Conservation (phyloP, 2,113 vertebrate species). For the Numenius arquata region DNA sequence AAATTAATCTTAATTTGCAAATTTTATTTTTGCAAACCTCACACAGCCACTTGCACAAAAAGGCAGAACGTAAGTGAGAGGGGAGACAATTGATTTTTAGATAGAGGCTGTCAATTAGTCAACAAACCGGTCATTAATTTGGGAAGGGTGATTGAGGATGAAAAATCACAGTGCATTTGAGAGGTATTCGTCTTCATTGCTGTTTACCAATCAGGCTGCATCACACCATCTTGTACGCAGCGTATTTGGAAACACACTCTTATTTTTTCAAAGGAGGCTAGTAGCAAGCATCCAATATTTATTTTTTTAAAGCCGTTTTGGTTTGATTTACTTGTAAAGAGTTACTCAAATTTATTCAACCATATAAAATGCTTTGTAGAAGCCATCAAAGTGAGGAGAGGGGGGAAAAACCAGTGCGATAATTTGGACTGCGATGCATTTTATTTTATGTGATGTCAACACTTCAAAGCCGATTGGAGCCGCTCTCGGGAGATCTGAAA, state of each 20-base stretch:
- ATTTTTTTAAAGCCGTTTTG: conserved; percentile 3
- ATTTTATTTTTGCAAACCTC: conserved; percentile 63
- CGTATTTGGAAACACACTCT: conserved; percentile 48
- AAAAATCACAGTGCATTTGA: not conserved
- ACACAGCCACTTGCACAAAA: not conserved
- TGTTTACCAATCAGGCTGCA: conserved; percentile 45
- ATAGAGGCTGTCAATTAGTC: not conserved
- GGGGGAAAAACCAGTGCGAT: conserved; percentile 44
- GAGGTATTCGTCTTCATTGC: conserved; percentile 12
- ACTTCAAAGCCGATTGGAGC: conserved; percentile 63
- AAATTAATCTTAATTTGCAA: conserved; percentile 75
- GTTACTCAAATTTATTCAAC: conserved; percentile 65
- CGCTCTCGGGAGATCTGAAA: conserved; percentile 36
- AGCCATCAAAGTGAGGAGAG: conserved; percentile 58
- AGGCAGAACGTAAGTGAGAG: not conserved
- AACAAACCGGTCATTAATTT: not conserved
- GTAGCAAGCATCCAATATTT: not conserved
- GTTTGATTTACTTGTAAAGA: conserved; percentile 64
- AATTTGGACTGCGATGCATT: conserved; percentile 62
- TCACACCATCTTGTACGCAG: conserved; percentile 48
- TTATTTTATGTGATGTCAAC: conserved; percentile 72
- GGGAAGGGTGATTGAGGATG: not conserved
- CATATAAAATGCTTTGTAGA: conserved; percentile 69
- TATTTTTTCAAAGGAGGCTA: not conserved
- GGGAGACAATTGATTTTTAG: not conserved